phyloP scores from a whole-genome alignment of 1,140 invertebrate genomes.

The Stegodyphus mimosarum region DNA sequence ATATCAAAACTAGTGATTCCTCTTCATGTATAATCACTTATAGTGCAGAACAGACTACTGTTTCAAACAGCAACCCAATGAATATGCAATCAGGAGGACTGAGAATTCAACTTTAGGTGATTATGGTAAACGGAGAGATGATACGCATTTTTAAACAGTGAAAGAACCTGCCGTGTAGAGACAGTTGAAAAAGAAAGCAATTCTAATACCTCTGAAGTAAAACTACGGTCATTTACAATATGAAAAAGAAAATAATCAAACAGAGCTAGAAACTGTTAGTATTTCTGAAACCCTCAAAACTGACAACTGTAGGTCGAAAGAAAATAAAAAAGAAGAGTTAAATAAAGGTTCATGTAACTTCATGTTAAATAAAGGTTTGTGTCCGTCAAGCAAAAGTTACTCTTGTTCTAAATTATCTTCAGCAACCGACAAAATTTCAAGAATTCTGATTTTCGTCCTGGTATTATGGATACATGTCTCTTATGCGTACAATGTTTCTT shows the following conservation, averaged over 20 bases:
- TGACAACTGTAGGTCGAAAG: background rate
- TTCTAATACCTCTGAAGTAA: slow-evolving; percentile 6
- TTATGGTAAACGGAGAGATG: slow-evolving; percentile 13
- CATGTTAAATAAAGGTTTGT: too few relatives aligned
- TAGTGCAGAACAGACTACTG: background rate
- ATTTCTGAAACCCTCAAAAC: background rate
- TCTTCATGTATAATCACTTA: slow-evolving; percentile 16
- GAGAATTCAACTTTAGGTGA: background rate
- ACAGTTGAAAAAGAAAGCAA: slow-evolving; percentile 2
- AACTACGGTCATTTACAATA: slow-evolving; percentile 11
- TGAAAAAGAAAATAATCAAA: slow-evolving; percentile 50
- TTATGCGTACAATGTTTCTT: slow-evolving; percentile 13
- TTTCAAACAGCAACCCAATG: background rate
- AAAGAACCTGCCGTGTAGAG: background rate
- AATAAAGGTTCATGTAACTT: background rate
- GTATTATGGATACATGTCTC: slow-evolving; percentile 38
- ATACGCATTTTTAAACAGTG: background rate
- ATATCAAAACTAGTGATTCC: slow-evolving; percentile 37
- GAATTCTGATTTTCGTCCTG: slow-evolving; percentile 31
- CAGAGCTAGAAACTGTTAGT: slow-evolving; percentile 23
- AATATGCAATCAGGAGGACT: background rate
- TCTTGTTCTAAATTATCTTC: slow-evolving; percentile 8
- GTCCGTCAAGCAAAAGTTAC: slow-evolving; percentile 10
- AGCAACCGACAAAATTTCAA: background rate
- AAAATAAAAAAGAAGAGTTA: too few relatives aligned